Conservation (phyloP, 2,888 invertebrate genomes). For the Glaucopsyche alexis region DNA sequence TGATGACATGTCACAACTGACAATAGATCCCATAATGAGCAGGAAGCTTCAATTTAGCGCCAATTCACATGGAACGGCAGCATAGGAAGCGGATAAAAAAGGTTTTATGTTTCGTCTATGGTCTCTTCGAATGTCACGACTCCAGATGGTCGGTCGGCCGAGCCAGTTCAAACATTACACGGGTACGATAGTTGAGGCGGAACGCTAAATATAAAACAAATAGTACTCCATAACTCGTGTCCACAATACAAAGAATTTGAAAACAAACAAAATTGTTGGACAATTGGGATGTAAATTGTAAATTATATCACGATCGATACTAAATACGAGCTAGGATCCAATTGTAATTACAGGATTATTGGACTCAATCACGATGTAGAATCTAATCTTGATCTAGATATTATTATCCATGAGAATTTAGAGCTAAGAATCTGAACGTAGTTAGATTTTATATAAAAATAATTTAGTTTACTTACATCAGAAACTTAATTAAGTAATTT, state of each 20-base stretch:
- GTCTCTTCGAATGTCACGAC: constrained; percentile 70
- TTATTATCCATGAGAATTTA: constrained; percentile 45
- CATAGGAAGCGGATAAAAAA: constrained; percentile 60
- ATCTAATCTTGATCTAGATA: constrained; percentile 15
- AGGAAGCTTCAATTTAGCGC: constrained; percentile 76
- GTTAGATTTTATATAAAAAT: background rate
- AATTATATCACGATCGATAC: constrained; percentile 67
- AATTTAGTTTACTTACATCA: background rate
- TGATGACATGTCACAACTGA: constrained; percentile 68
- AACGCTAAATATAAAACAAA: constrained; percentile 78
- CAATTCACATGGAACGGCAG: constrained; percentile 72
- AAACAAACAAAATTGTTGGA: constrained; percentile 5
- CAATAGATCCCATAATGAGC: constrained; percentile 66
- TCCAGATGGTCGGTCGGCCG: constrained; percentile 72
- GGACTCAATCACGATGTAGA: constrained; percentile 71
- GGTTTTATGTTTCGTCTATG: constrained; percentile 60
- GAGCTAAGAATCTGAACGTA: background rate
- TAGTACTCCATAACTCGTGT: constrained; percentile 60
- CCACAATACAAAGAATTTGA: constrained; percentile 53
- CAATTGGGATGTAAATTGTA: constrained; percentile 71
- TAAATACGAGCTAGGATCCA: constrained; percentile 16
- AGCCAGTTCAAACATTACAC: constrained; percentile 77
- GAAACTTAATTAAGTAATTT: background rate
- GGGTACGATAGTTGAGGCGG: constrained; percentile 76
- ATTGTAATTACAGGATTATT: constrained; percentile 73